Conservation (phyloP, 1,140 invertebrate genomes). For the Cydia pomonella region DNA sequence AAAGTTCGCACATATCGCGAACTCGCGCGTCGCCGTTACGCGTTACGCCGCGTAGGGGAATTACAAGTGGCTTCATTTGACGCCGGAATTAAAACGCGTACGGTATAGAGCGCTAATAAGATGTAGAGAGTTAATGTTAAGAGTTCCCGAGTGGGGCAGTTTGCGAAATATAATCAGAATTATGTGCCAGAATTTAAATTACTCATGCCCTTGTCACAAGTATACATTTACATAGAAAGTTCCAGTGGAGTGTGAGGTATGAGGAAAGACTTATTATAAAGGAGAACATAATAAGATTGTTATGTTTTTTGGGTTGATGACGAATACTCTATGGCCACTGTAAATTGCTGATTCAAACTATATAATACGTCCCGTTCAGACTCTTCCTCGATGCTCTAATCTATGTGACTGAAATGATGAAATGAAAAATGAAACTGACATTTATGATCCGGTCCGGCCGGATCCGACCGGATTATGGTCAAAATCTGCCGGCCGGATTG, state of each 20-base stretch:
- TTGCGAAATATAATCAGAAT: neutral
- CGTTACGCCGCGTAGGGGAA: slow-evolving; percentile 9
- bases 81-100: slow-evolving; percentile 22
- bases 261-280: too few species aligned
- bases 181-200: neutral
- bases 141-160: slow-evolving; percentile 10
- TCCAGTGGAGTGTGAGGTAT: neutral
- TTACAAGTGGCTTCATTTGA: slow-evolving; percentile 22
- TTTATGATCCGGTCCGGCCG: too few species aligned
- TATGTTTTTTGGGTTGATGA: too few species aligned
- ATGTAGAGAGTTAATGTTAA: slow-evolving; percentile 17
- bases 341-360: too few species aligned
- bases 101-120: slow-evolving; percentile 12
- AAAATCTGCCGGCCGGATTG: too few species aligned
- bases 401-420: too few species aligned
- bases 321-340: too few species aligned
- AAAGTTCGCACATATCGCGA: slow-evolving; percentile 22
- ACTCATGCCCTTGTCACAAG: neutral
- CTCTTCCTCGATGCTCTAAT: too few species aligned
- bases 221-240: neutral
- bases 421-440: too few species aligned
- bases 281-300: too few species aligned
- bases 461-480: too few species aligned
- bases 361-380: too few species aligned
- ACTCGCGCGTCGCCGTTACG: slow-evolving; percentile 5